phyloP scores from a whole-genome alignment of 2,113 vertebrate species.

The Marmota flaviventris region DNA sequence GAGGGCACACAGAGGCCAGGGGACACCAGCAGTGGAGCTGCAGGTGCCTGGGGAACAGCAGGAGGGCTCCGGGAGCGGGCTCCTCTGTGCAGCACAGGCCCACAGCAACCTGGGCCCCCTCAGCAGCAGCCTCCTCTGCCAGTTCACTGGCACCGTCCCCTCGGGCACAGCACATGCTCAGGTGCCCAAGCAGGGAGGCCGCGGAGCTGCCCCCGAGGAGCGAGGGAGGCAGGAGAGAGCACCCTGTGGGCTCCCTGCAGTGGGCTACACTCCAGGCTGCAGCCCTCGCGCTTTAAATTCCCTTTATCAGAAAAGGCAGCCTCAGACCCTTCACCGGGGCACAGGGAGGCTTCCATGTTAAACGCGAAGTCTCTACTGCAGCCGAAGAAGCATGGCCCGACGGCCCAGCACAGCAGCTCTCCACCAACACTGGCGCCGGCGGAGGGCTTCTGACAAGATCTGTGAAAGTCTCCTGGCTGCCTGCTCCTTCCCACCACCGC shows the following conservation, averaged over 20 bases:
- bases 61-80: no score
- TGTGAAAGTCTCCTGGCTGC: neutral
- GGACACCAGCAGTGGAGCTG: no score
- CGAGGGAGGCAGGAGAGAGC: neutral
- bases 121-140: neutral
- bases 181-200: slow-evolving; percentile 5
- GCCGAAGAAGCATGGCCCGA: slow-evolving; percentile 23
- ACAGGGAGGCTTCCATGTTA: neutral
- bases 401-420: neutral
- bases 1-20: no score
- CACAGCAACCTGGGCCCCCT: no score
- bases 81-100: no score
- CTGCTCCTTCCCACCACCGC: neutral
- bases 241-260: neutral
- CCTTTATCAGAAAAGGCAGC: neutral
- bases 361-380: neutral
- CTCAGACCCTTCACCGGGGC: no score
- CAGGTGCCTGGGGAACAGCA: no score
- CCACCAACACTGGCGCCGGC: slow-evolving; percentile 51
- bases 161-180: slow-evolving; percentile 54
- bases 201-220: neutral
- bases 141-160: neutral
- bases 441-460: slow-evolving; percentile 46
- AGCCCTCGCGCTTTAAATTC: neutral
- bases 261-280: neutral